phyloP scores from a whole-genome alignment of 35 echinoderm and acorn worm species.

The Apostichopus californicus region DNA sequence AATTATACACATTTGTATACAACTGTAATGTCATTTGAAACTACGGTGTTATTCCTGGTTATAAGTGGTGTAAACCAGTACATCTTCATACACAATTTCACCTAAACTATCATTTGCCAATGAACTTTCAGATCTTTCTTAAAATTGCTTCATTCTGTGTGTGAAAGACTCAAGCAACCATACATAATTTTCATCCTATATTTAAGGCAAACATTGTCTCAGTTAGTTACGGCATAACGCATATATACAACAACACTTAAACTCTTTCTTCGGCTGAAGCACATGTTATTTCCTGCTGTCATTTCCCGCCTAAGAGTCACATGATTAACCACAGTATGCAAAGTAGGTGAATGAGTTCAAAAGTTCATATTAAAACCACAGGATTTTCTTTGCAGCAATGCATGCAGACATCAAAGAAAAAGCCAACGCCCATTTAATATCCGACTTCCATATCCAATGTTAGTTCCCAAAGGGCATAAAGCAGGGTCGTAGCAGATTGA shows the following conservation, averaged over 20 bases:
- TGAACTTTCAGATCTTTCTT: too few species aligned
- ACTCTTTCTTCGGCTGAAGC: neutral
- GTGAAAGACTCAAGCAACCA: too few species aligned
- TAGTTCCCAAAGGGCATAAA: slow-evolving; percentile 29
- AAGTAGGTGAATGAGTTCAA: slow-evolving; percentile 41
- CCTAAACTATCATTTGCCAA: too few species aligned
- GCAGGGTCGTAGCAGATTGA: neutral
- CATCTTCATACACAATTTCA: too few species aligned
- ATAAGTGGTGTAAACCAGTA: too few species aligned
- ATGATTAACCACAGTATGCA: neutral
- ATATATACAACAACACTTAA: neutral
- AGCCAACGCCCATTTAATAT: slow-evolving; percentile 17
- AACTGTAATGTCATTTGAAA: too few species aligned
- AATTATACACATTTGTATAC: too few species aligned
- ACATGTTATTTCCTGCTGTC: neutral
- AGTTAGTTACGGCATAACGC: too few species aligned
- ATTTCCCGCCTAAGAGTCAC: slow-evolving; percentile 31
- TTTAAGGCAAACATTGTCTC: too few species aligned
- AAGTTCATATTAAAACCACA: slow-evolving; percentile 34
- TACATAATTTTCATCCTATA: too few species aligned
- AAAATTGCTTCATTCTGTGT: too few species aligned
- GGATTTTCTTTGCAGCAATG: slow-evolving; percentile 3
- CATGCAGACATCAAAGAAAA: neutral
- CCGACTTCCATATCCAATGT: slow-evolving; percentile 8
- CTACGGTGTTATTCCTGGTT: too few species aligned